Conservation (phyloP, 1,140 invertebrate genomes). For the Potamilus streckersoni region DNA sequence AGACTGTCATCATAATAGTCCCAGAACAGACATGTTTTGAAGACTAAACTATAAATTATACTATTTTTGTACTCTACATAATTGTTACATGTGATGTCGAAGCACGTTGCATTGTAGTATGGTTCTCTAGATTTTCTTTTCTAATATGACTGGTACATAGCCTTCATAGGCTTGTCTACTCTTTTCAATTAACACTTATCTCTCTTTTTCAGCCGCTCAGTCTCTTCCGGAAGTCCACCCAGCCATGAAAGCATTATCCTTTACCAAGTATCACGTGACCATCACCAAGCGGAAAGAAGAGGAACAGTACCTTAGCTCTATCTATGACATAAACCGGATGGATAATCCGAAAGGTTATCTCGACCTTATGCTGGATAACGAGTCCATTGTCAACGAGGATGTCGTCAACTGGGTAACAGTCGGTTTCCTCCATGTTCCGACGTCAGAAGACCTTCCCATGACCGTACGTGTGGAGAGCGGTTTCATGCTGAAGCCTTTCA, state of each 20-base stretch:
- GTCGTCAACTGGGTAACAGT: conserved; percentile 32
- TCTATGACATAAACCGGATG: conserved; percentile 34
- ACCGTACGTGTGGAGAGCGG: conserved; percentile 26
- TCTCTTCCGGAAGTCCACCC: conserved; percentile 17
- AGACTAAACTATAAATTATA: too few relatives aligned
- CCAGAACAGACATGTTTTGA: too few relatives aligned
- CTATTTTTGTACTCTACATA: too few relatives aligned
- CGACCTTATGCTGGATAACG: conserved; percentile 19
- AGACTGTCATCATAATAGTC: too few relatives aligned
- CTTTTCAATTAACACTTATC: too few relatives aligned
- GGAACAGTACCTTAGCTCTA: conserved; percentile 21
- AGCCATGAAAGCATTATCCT: conserved; percentile 25
- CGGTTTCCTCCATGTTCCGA: conserved; percentile 33
- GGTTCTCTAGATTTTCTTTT: too few relatives aligned
- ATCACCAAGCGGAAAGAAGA: conserved; percentile 32
- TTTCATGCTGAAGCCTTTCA: conserved; percentile 30
- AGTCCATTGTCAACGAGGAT: conserved; percentile 26
- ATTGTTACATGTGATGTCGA: too few relatives aligned
- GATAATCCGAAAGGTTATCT: conserved; percentile 12
- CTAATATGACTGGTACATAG: too few relatives aligned
- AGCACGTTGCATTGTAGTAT: too few relatives aligned
- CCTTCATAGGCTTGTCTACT: too few relatives aligned
- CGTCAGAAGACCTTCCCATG: conserved; percentile 34
- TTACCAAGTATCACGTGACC: conserved; percentile 28
- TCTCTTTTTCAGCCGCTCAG: conserved; percentile 3